Evolutionary conservation across 2,797 vertebrate genomes (phyloP).

Genomic region (Steatocranus sp.): DNA sequence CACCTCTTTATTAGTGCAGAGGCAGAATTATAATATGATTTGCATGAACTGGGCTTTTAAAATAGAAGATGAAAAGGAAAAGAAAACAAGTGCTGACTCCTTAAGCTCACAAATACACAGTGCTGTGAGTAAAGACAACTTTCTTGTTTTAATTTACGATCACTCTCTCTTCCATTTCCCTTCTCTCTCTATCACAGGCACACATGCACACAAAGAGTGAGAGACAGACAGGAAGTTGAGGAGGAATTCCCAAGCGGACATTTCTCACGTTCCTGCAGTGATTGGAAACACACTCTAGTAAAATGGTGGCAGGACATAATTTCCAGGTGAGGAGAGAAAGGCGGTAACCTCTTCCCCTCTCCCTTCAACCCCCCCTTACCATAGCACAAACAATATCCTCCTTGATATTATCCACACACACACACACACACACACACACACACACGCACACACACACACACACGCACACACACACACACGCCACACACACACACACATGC

Average conservation of each 20-base stretch:
- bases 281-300: slow-evolving; percentile 83
- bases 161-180: neutral
- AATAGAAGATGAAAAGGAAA: neutral
- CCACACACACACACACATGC: too few relatives aligned
- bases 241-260: slow-evolving; percentile 78
- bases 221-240: slow-evolving; percentile 65
- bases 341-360: slow-evolving; percentile 77
- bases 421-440: slow-evolving; percentile 24
- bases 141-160: neutral
- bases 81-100: rapidly evolving
- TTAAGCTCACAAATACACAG: neutral
- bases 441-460: slow-evolving; percentile 60
- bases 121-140: neutral
- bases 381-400: slow-evolving; percentile 70
- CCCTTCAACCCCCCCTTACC: slow-evolving; percentile 57
- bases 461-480: too few relatives aligned
- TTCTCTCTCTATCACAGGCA: neutral
- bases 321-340: slow-evolving; percentile 97
- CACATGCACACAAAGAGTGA: neutral
- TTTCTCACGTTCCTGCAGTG: slow-evolving; percentile 85
- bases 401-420: slow-evolving; percentile 69
- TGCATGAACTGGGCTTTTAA: neutral
- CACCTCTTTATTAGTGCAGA: neutral
- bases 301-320: slow-evolving; percentile 85
- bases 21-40: neutral